Conservation (phyloP, 2,113 vertebrate genomes). For the Ailurus styani region DNA sequence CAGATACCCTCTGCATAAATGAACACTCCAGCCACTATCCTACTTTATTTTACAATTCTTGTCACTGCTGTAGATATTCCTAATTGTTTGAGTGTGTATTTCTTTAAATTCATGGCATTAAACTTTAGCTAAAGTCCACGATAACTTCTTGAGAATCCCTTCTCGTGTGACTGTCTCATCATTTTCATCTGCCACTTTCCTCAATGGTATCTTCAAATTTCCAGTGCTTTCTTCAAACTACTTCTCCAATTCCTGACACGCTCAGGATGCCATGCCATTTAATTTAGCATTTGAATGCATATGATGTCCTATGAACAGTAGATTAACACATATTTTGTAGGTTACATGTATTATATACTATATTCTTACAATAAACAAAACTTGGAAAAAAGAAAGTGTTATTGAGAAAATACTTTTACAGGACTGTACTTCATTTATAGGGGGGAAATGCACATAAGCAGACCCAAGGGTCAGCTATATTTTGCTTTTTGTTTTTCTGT, state of each 20-base stretch:
- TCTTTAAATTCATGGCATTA: background rate
- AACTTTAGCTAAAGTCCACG: background rate
- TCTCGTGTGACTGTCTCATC: background rate
- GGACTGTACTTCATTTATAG: background rate
- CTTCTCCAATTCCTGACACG: background rate
- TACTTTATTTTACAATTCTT: background rate
- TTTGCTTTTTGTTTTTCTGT: background rate
- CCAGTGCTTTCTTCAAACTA: background rate
- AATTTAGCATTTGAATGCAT: background rate
- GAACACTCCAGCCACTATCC: background rate
- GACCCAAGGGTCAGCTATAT: background rate
- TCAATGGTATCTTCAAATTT: background rate
- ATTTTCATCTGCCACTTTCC: background rate
- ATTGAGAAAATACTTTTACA: background rate
- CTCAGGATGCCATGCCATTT: background rate
- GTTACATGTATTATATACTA: background rate
- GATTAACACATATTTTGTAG: background rate
- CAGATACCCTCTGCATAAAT: accelerated
- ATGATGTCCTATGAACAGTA: background rate
- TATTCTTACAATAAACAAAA: background rate
- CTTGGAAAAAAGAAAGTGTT: background rate
- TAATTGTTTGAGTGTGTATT: background rate
- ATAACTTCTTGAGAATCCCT: background rate
- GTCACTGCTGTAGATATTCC: background rate
- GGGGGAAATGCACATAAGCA: background rate